Evolutionary conservation across 2,888 invertebrate species (phyloP).

Genomic region (Orgyia antiqua): DNA sequence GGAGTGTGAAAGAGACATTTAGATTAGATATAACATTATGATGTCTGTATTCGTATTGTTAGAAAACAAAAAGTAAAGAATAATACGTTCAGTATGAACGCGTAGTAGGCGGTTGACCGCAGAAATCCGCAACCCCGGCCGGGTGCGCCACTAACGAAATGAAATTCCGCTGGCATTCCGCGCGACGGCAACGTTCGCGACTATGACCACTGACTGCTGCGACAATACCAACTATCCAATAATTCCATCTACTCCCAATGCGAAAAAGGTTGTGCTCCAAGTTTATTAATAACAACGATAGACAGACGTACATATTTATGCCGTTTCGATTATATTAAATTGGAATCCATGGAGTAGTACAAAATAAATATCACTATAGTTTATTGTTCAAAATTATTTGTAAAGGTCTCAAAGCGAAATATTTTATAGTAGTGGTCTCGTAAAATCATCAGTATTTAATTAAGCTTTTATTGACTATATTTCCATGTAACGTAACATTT

Average conservation of each 20-base stretch:
- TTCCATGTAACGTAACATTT: too few relatives aligned
- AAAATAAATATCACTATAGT: too few relatives aligned
- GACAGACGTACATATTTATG: conserved; percentile 4
- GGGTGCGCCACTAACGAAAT: conserved; percentile 62
- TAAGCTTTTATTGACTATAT: too few relatives aligned
- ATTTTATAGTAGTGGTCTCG: too few relatives aligned
- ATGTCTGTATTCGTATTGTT: too few relatives aligned
- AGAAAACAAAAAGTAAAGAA: too few relatives aligned
- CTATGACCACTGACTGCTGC: conserved; percentile 32
- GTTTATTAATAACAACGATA: conserved; percentile 23
- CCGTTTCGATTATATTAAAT: conserved; percentile 5
- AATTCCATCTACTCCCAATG: conserved; percentile 19
- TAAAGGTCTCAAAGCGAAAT: too few relatives aligned
- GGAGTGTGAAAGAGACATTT: too few relatives aligned
- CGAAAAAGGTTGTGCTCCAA: conserved; percentile 18
- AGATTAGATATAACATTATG: too few relatives aligned
- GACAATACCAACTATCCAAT: conserved; percentile 40
- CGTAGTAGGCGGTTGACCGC: conserved; percentile 34
- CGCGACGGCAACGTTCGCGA: conserved; percentile 37
- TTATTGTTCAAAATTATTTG: too few relatives aligned
- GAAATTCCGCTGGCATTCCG: conserved; percentile 67
- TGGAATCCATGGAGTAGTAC: too few relatives aligned
- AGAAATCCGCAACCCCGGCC: conserved; percentile 49
- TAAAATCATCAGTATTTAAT: too few relatives aligned
- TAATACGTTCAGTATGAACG: conserved; percentile 3